These are phyloP conservation scores for Caenorhabditis doughertyi DNA, from an alignment of 2,888 invertebrate species.

Conservation along the genomic window DNA sequence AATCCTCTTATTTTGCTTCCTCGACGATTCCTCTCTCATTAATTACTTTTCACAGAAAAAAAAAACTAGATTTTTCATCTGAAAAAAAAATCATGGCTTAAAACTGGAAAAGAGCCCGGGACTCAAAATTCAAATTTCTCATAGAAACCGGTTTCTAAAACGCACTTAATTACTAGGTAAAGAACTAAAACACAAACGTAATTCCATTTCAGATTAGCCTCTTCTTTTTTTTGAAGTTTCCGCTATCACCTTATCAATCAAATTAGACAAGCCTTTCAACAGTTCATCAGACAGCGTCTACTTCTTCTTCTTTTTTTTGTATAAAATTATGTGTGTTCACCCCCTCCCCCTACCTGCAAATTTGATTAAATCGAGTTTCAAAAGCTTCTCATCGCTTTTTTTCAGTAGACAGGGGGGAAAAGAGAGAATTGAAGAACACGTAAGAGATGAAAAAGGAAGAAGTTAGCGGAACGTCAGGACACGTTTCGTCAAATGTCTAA, in stretches of 20 bases:
- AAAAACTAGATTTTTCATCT: no score
- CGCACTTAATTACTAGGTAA: no score
- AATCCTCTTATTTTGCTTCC: slow-evolving; percentile 19
- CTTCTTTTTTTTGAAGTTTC: not conserved
- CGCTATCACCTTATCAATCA: slow-evolving; percentile 12
- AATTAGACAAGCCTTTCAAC: slow-evolving; percentile 4
- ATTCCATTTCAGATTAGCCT: not conserved
- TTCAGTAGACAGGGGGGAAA: not conserved
- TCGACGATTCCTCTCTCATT: no score
- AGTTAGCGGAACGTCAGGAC: slow-evolving; percentile 64
- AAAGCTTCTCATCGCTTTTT: slow-evolving; percentile 52
- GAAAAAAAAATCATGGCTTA: no score
- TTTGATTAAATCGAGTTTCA: slow-evolving; percentile 55
- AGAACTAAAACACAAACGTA: no score
- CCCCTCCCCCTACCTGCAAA: not conserved
- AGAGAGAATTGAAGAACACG: slow-evolving; percentile 2
- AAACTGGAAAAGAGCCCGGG: no score
- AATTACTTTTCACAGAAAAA: not conserved
- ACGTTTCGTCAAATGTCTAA: slow-evolving; percentile 62
- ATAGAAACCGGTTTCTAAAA: no score
- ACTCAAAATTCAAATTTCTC: no score
- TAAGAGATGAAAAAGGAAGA: slow-evolving; percentile 53
- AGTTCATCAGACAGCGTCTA: not conserved
- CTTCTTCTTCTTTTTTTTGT: not conserved
- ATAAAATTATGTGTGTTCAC: not conserved